These are phyloP conservation scores for Beris chalybata DNA, from an alignment of 2,888 invertebrate species.

Conservation along the genomic window DNA sequence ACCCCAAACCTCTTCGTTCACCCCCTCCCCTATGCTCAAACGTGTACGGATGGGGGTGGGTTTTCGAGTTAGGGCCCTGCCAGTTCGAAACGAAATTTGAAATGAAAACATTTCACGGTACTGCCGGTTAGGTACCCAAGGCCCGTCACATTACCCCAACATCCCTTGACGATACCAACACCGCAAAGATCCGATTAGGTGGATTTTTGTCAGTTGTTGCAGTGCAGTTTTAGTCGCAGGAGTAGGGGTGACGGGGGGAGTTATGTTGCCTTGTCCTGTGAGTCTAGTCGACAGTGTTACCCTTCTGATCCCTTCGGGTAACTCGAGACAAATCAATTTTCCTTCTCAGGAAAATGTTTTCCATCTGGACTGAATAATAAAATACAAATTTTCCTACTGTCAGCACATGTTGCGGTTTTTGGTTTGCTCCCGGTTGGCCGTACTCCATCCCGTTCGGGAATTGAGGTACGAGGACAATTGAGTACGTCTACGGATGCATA, in stretches of 20 bases:
- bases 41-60: background rate
- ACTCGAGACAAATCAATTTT: slow-evolving; percentile 39
- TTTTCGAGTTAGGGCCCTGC: background rate
- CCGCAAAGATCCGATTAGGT: slow-evolving; percentile 29
- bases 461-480: slow-evolving; percentile 10
- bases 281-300: slow-evolving; percentile 12
- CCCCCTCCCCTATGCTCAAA: background rate
- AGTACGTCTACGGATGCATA: slow-evolving; percentile 30
- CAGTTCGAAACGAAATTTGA: slow-evolving; percentile 1
- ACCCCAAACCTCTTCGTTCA: background rate
- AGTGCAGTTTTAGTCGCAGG: slow-evolving; percentile 20
- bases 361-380: slow-evolving; percentile 39
- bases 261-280: no score
- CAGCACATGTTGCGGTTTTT: slow-evolving; percentile 39
- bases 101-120: slow-evolving; percentile 23
- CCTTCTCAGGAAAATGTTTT: slow-evolving; percentile 37
- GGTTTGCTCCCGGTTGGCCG: slow-evolving; percentile 24
- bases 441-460: slow-evolving; percentile 1
- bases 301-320: slow-evolving; percentile 12
- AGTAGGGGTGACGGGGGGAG: no score
- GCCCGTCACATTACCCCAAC: background rate
- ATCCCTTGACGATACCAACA: background rate
- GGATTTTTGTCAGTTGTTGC: slow-evolving; percentile 34
- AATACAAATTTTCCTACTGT: slow-evolving; percentile 39
- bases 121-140: slow-evolving; percentile 8